Percentiles rank a stretch among this genome's conserved stretches.
Conservation (phyloP, 2,797 vertebrate genomes). For the Cuculus canorus region DNA sequence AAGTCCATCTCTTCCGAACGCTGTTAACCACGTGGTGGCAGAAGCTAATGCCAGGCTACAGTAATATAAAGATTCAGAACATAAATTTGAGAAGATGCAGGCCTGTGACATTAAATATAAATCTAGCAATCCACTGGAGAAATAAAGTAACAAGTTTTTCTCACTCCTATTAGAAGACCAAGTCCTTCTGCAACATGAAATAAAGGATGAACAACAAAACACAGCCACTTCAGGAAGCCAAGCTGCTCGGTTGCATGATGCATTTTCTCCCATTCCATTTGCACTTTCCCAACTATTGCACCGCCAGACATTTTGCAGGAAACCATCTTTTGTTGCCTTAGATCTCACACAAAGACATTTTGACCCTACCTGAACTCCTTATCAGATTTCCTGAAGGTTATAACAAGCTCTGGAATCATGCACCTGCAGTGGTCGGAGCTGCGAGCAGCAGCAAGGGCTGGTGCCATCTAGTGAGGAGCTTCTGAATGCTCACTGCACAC, state of each 20-base stretch:
- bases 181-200: neutral
- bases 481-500: neutral
- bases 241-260: neutral
- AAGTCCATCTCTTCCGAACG: neutral
- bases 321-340: neutral
- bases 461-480: constrained; percentile 67
- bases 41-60: neutral
- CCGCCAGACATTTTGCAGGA: neutral
- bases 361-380: constrained; percentile 20
- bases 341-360: neutral
- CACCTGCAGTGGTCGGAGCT: neutral
- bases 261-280: neutral
- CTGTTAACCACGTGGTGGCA: neutral
- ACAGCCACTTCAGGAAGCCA: neutral
- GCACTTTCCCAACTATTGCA: neutral
- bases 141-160: neutral
- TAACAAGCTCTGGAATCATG: neutral
- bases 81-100: neutral
- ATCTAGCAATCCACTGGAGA: neutral
- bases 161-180: neutral
- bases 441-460: neutral
- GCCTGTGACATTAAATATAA: neutral
- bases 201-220: neutral
- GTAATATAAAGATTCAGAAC: neutral
- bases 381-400: neutral